Percentiles rank a stretch among this genome's conserved stretches.
Conservation (phyloP, 2,797 vertebrate species). For the Xyrichtys novacula region DNA sequence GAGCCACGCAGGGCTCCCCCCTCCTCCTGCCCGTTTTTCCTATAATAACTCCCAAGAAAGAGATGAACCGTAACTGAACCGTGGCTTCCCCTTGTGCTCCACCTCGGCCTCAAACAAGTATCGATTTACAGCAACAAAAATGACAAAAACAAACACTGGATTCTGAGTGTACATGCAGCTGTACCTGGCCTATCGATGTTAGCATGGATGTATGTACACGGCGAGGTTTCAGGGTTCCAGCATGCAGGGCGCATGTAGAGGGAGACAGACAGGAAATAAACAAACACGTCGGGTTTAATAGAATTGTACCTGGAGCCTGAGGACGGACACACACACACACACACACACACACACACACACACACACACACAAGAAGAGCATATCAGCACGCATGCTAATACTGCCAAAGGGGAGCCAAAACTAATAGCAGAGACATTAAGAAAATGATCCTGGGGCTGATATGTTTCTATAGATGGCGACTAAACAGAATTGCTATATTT, state of each 20-base stretch:
- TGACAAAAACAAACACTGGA: slow-evolving; percentile 57
- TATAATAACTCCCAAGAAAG: slow-evolving; percentile 74
- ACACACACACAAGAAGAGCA: slow-evolving; percentile 68
- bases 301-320: slow-evolving; percentile 80
- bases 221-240: slow-evolving; percentile 20
- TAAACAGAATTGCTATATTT: slow-evolving; percentile 85
- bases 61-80: slow-evolving; percentile 74
- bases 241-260: slow-evolving; percentile 45
- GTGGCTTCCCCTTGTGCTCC: slow-evolving; percentile 47
- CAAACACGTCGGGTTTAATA: slow-evolving; percentile 78
- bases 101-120: slow-evolving; percentile 62
- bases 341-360: slow-evolving; percentile 57
- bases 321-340: slow-evolving; percentile 62
- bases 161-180: slow-evolving; percentile 38
- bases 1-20: slow-evolving; percentile 60
- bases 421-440: slow-evolving; percentile 84
- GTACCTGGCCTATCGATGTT: slow-evolving; percentile 42
- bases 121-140: slow-evolving; percentile 62
- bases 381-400: slow-evolving; percentile 80
- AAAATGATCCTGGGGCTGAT: slow-evolving; percentile 83
- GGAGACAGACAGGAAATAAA: slow-evolving; percentile 75
- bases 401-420: slow-evolving; percentile 81
- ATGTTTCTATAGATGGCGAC: slow-evolving; percentile 83
- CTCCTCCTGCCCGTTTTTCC: slow-evolving; percentile 33
- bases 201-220: slow-evolving; percentile 39